phyloP scores from a whole-genome alignment of 2,113 vertebrate genomes.

The Arvicanthis niloticus region DNA sequence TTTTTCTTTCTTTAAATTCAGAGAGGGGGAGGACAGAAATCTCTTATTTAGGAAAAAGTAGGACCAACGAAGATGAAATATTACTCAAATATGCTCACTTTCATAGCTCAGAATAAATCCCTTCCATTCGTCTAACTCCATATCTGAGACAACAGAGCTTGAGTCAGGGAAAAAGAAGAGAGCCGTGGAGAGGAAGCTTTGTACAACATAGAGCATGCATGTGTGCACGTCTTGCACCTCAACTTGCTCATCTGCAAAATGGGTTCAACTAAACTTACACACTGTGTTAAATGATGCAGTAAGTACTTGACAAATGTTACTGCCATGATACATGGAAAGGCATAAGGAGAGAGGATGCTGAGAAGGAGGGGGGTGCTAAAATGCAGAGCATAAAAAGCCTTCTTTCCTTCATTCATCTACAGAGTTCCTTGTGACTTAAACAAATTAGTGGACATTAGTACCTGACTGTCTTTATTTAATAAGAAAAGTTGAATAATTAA shows the following conservation, averaged over 20 bases:
- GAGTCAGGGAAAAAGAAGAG: background rate
- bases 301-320: background rate
- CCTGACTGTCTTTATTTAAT: background rate
- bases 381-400: background rate
- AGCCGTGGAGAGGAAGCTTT: background rate
- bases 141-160: background rate
- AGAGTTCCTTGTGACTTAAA: background rate
- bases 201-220: background rate
- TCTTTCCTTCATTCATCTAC: background rate
- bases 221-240: background rate
- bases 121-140: background rate
- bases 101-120: background rate
- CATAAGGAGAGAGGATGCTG: background rate
- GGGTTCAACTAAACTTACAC: background rate
- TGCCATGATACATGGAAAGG: background rate
- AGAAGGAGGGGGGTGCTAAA: background rate
- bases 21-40: background rate
- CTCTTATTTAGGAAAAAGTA: conserved; percentile 22
- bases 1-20: background rate
- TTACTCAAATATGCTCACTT: background rate
- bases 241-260: background rate
- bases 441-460: conserved; percentile 20
- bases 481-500: background rate
- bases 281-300: background rate
- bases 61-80: background rate